These are phyloP conservation scores for Aviceda subcristata DNA, from an alignment of 2,113 vertebrate species.

Conservation along the genomic window DNA sequence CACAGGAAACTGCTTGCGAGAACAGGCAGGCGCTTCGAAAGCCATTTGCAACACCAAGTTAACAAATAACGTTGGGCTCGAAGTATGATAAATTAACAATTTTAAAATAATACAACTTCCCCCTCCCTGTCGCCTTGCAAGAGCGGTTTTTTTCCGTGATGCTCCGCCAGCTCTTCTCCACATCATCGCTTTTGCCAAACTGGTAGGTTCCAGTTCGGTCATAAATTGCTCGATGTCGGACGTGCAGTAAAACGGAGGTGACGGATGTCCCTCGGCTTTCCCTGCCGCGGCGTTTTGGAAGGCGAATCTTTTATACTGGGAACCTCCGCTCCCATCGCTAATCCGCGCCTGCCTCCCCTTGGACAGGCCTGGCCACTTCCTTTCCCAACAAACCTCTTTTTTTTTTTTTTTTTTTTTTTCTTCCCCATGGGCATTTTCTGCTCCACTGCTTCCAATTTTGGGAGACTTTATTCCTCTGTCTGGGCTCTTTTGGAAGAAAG, in stretches of 20 bases:
- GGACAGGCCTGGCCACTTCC: constrained; percentile 13
- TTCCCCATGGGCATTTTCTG: neutral
- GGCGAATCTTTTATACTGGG: neutral
- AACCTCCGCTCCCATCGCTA: neutral
- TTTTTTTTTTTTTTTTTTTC: neutral
- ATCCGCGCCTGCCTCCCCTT: constrained; percentile 37
- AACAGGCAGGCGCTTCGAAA: neutral
- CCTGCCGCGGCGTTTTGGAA: neutral
- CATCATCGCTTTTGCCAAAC: neutral
- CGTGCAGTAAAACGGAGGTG: neutral
- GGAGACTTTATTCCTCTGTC: neutral
- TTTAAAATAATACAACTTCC: neutral
- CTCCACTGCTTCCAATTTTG: neutral
- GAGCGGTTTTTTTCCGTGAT: neutral
- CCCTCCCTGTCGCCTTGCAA: rapidly evolving
- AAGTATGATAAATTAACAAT: neutral
- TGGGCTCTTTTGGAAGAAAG: neutral
- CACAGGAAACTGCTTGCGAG: neutral
- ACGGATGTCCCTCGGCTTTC: neutral
- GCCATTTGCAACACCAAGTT: neutral
- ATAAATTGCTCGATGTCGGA: rapidly evolving
- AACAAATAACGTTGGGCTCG: neutral
- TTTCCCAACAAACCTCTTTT: neutral
- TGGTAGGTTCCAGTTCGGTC: neutral
- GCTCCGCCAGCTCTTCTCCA: neutral